Base-by-base conservation (phyloP, 2,888 invertebrate species). In the Saturnia pavonia region DNA sequence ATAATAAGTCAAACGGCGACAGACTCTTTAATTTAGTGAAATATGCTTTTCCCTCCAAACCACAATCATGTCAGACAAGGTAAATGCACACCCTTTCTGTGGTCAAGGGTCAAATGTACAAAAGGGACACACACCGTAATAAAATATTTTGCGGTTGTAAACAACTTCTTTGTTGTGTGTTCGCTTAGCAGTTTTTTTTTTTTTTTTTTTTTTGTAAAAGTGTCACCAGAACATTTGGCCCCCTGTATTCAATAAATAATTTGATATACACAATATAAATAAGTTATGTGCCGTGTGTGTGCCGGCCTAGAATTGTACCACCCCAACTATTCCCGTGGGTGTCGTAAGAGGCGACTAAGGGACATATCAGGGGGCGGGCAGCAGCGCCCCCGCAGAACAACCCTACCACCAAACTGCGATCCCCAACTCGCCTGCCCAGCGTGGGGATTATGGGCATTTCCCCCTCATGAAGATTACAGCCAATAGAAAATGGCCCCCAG, bases 11-110 rank as follows among this genome's bases (percentile, higher is more conserved):
- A 60, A 25, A 60, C 25, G 57, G 25, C 25, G 57, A 22, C 22
- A 11, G 54, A 54, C 54, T 71, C 72, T 60, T 69, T 72, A 51
- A 54, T 19, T 69, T 72, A 72, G 71, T 70, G 72, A 76, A 75
- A 76, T 75, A 77, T 79, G 76, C 82, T 82, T 82, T 84, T 82
- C 82, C 75, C 76, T 76, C 70, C 65, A 65, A 65, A 84, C 88
- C 88, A 80, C 86, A 84, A 80, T 80, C 81, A 85, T 82, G 85
- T 78, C 71, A 68, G 77, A 77, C 74, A 80, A 78, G 78, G 80
- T 82, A 81, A 82, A 84, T 79, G 77, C 74, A 77, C 71, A 78
- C 78, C 84, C 82, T 81, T 82, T 81, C 73, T 86, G 88, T 78
- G 87, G 88, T 83, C 69, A 73, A 69, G 77, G 78, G 80, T 78